Conservation (phyloP, 2,113 vertebrate species). For the Cygnus atratus region DNA sequence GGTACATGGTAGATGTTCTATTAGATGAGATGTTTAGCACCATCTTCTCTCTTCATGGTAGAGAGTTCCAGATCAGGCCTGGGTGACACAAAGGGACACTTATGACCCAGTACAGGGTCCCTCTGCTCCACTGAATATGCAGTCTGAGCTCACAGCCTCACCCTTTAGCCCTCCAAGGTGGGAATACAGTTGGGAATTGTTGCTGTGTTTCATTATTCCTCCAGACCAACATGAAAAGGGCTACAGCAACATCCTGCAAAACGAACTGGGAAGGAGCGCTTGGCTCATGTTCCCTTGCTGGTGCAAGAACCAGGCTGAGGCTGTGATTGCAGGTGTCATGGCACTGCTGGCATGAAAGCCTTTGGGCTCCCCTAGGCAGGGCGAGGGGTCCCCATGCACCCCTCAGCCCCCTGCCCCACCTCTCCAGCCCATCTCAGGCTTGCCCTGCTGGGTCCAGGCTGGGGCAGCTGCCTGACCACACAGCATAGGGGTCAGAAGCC, state of each 20-base stretch:
- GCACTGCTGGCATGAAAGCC: not conserved
- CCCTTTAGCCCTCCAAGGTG: not conserved
- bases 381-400: not conserved
- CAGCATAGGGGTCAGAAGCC: not conserved
- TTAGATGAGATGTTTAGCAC: not conserved
- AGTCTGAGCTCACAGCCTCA: not conserved
- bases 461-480: not conserved
- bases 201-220: not conserved
- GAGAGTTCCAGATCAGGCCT: not conserved
- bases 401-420: rapidly evolving
- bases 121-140: not conserved
- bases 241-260: not conserved
- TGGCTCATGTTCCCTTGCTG: not conserved
- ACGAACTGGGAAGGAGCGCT: not conserved
- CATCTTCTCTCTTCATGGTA: not conserved
- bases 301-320: not conserved
- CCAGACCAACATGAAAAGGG: not conserved
- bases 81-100: not conserved
- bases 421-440: not conserved
- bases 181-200: not conserved
- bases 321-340: not conserved
- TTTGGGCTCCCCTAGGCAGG: not conserved
- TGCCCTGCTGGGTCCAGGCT: not conserved
- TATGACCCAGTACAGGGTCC: not conserved
- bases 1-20: not conserved